Percentiles rank a stretch among this genome's conserved stretches.
These are phyloP conservation scores for Achroia grisella DNA, from an alignment of 1,140 invertebrate genomes.

Conservation along the genomic window DNA sequence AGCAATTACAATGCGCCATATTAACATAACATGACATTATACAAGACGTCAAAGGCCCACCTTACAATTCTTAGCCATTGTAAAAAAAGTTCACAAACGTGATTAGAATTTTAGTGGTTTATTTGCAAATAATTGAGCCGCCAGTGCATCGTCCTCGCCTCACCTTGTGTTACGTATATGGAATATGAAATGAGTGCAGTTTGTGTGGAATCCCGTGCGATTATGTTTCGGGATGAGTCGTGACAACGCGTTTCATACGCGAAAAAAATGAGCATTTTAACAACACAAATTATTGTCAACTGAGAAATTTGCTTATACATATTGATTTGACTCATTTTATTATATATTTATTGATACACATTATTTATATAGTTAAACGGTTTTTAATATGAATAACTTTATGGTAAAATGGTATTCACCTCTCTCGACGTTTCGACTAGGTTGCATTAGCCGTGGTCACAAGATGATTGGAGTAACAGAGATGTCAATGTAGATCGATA, in stretches of 20 bases:
- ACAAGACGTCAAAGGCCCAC: conserved; percentile 28
- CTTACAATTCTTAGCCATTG: conserved; percentile 27
- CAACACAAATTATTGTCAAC: too few species aligned
- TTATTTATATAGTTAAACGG: too few species aligned
- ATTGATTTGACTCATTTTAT: too few species aligned
- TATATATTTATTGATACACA: too few species aligned
- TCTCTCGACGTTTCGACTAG: too few species aligned
- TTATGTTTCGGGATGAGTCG: conserved; percentile 4
- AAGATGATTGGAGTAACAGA: too few species aligned
- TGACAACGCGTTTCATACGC: not conserved
- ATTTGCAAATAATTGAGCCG: conserved; percentile 49
- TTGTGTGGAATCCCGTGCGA: conserved; percentile 13
- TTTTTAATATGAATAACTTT: too few species aligned
- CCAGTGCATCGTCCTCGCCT: conserved; percentile 48
- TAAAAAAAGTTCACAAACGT: conserved; percentile 41
- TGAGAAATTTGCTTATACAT: too few species aligned
- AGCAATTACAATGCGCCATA: conserved; percentile 33
- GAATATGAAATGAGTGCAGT: conserved; percentile 41
- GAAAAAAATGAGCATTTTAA: too few species aligned
- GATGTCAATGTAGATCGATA: too few species aligned
- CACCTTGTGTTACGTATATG: conserved; percentile 47
- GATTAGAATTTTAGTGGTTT: conserved; percentile 34
- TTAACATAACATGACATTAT: conserved; percentile 48
- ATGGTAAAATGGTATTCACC: too few species aligned
- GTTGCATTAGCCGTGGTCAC: too few species aligned